These are phyloP conservation scores for Slavum lentiscoides DNA, from an alignment of 2,888 invertebrate species.

Conservation along the genomic window DNA sequence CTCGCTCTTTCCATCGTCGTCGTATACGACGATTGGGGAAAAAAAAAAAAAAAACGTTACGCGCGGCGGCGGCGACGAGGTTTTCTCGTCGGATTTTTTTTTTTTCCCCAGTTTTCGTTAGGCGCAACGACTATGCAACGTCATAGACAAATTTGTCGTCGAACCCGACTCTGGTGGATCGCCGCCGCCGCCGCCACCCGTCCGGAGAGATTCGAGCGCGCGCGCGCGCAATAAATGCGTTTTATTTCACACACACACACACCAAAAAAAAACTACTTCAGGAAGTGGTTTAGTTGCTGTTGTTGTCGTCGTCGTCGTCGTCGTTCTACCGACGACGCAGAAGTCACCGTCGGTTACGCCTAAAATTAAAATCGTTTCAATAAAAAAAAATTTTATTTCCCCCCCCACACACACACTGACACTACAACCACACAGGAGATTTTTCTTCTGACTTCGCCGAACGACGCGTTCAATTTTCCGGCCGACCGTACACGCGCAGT, in stretches of 20 bases:
- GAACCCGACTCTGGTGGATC: not conserved
- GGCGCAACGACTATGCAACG: conserved; percentile 49
- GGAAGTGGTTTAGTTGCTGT: not conserved
- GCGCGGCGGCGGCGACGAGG: not conserved
- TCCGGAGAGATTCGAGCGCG: not conserved
- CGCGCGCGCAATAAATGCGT: not conserved
- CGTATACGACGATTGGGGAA: too few species aligned
- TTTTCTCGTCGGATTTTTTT: not conserved
- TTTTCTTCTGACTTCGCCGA: conserved; percentile 27
- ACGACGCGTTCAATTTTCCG: conserved; percentile 33
- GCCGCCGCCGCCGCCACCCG: not conserved
- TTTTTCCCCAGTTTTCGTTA: not conserved
- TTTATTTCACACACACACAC: too few species aligned
- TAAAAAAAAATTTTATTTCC: not conserved
- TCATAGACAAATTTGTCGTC: conserved; percentile 37
- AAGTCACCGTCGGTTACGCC: not conserved
- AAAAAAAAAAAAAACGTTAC: not conserved
- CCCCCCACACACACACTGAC: not conserved
- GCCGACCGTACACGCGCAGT: conserved; percentile 1
- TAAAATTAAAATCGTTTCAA: not conserved
- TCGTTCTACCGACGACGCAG: not conserved
- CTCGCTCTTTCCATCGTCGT: not conserved
- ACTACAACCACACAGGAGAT: not conserved
- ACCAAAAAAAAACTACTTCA: too few species aligned
- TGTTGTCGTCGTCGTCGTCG: not conserved